These are phyloP conservation scores for Abramis brama DNA, from an alignment of 2,113 vertebrate genomes.

Conservation along the genomic window DNA sequence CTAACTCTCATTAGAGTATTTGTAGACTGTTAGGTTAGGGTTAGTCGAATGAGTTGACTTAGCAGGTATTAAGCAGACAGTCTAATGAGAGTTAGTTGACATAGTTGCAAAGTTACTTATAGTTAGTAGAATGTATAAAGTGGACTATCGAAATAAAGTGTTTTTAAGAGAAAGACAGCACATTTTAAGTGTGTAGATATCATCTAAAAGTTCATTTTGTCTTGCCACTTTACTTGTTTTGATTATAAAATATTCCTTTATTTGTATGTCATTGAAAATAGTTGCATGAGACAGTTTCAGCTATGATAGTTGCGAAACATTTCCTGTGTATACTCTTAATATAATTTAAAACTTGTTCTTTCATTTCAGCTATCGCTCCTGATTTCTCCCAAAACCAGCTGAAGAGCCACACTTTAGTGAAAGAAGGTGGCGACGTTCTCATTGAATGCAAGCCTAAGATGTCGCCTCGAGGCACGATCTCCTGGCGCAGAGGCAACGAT, in stretches of 20 bases:
- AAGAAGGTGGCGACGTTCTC: conserved; percentile 88
- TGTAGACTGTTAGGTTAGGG: no score
- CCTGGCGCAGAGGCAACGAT: conserved; percentile 91
- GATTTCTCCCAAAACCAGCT: conserved; percentile 91
- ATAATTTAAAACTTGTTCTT: neutral
- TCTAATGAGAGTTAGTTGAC: no score
- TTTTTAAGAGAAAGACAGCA: no score
- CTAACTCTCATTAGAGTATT: no score
- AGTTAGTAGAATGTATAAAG: no score
- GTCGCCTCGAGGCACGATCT: conserved; percentile 89
- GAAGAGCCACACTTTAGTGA: conserved; percentile 87
- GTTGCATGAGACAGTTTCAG: neutral
- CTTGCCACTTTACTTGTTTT: no score
- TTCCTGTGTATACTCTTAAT: neutral
- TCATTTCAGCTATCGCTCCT: conserved; percentile 85
- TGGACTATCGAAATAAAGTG: no score
- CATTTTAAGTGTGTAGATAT: no score
- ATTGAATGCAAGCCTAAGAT: conserved; percentile 96
- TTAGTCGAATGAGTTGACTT: no score
- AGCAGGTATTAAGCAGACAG: no score
- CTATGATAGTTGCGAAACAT: neutral
- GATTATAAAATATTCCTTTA: neutral
- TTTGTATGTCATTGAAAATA: neutral
- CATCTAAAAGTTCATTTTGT: no score
- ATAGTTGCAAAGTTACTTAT: no score